Conservation (phyloP, 1,140 invertebrate species). For the Rhyacophila brunnea region DNA sequence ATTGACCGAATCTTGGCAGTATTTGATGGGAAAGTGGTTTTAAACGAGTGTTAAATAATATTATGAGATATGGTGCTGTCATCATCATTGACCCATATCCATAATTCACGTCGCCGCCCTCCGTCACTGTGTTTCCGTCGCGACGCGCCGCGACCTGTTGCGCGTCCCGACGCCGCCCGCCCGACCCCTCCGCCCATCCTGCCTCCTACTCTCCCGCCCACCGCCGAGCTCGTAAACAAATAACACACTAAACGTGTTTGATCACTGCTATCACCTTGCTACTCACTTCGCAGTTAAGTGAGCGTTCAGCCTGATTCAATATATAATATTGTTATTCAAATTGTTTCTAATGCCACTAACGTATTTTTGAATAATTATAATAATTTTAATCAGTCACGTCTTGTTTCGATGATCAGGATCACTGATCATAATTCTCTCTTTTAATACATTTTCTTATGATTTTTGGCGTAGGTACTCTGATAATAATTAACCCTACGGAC, state of each 20-base stretch:
- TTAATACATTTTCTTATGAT: too few species aligned
- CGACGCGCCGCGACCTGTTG: conserved; percentile 31
- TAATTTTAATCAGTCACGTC: neutral
- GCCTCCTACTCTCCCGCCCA: conserved; percentile 1
- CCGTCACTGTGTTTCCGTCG: conserved; percentile 13
- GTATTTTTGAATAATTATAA: neutral
- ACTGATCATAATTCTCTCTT: too few species aligned
- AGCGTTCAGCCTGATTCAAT: neutral
- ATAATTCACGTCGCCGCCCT: neutral
- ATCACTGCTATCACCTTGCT: conserved; percentile 24
- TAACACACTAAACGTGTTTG: conserved; percentile 33
- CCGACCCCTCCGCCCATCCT: conserved; percentile 1
- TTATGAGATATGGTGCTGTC: too few species aligned
- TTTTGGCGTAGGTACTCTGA: too few species aligned
- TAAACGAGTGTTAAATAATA: too few species aligned
- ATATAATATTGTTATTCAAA: neutral
- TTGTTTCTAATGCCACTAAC: neutral
- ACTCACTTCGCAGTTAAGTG: neutral
- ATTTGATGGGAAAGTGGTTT: too few species aligned
- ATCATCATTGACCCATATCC: too few species aligned
- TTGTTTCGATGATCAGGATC: too few species aligned
- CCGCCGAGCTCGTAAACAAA: conserved; percentile 33
- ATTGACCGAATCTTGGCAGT: too few species aligned
- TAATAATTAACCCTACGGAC: too few species aligned
- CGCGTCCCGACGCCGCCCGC: conserved; percentile 16